Conservation (phyloP, 2,113 vertebrate species). For the Microcebus tavaratra region DNA sequence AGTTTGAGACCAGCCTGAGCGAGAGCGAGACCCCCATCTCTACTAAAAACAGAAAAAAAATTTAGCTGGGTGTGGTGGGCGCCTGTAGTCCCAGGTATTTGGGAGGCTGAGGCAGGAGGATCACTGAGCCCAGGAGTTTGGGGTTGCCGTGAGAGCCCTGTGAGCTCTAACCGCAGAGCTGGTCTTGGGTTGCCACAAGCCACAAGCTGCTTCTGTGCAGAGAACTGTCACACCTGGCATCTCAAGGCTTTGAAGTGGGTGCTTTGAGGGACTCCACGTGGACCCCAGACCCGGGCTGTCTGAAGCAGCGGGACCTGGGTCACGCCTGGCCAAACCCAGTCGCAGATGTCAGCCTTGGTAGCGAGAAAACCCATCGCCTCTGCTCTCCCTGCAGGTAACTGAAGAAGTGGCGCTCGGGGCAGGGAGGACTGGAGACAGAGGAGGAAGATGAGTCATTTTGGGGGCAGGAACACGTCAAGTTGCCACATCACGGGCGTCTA, state of each 20-base stretch:
- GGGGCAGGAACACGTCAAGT: neutral
- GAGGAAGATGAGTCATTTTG: constrained; percentile 20
- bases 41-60: too few relatives aligned
- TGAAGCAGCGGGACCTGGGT: neutral
- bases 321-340: neutral
- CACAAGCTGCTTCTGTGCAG: neutral
- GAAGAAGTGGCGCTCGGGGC: neutral
- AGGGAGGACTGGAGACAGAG: neutral
- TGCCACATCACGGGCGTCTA: constrained; percentile 66
- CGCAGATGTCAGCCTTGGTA: neutral
- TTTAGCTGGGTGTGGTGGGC: too few relatives aligned
- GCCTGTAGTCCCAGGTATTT: too few relatives aligned
- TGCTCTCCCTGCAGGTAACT: neutral
- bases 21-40: too few relatives aligned
- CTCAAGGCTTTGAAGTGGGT: neutral
- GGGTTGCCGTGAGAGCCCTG: neutral
- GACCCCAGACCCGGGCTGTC: neutral
- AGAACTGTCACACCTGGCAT: neutral
- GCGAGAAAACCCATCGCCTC: neutral
- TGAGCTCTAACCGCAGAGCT: neutral
- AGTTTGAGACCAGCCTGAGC: too few relatives aligned
- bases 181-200: neutral
- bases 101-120: too few relatives aligned
- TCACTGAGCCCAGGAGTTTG: too few relatives aligned
- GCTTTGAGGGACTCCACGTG: neutral